Evolutionary conservation across 2,888 invertebrate species (phyloP).

Genomic region (Agrochola lychnidis): DNA sequence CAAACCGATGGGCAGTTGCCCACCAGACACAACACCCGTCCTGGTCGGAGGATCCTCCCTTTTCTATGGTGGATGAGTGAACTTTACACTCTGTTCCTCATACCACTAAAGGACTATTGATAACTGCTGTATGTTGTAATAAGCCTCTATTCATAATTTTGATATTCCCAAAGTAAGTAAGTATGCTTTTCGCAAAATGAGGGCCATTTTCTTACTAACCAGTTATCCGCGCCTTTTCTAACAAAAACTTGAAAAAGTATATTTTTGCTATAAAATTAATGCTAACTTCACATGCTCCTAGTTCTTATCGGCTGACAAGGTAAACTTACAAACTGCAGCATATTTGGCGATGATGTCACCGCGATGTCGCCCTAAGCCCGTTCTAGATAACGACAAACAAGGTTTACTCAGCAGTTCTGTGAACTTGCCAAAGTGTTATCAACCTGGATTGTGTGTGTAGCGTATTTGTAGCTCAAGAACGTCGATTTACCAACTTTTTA

Average conservation of each 20-base stretch:
- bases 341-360: slow-evolving; percentile 50
- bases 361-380: slow-evolving; percentile 38
- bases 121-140: neutral
- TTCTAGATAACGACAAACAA: slow-evolving; percentile 52
- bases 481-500: neutral
- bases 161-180: neutral
- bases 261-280: neutral
- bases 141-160: neutral
- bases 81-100: no score
- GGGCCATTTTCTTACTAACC: neutral
- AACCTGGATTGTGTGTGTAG: slow-evolving; percentile 10
- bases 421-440: slow-evolving; percentile 37
- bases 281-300: neutral
- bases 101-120: no score
- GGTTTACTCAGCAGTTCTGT: slow-evolving; percentile 30
- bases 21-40: no score
- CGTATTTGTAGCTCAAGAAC: neutral
- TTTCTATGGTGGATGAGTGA: no score
- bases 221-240: neutral
- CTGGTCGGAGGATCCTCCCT: no score
- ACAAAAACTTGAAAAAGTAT: neutral
- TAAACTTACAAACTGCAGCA: slow-evolving; percentile 33
- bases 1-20: no score
- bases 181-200: neutral
- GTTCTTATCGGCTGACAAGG: slow-evolving; percentile 10